A percentile compares a stretch with the other conserved stretches of the same genome.
Conservation (phyloP, 1,140 invertebrate species). For the Drosophila melanica region DNA sequence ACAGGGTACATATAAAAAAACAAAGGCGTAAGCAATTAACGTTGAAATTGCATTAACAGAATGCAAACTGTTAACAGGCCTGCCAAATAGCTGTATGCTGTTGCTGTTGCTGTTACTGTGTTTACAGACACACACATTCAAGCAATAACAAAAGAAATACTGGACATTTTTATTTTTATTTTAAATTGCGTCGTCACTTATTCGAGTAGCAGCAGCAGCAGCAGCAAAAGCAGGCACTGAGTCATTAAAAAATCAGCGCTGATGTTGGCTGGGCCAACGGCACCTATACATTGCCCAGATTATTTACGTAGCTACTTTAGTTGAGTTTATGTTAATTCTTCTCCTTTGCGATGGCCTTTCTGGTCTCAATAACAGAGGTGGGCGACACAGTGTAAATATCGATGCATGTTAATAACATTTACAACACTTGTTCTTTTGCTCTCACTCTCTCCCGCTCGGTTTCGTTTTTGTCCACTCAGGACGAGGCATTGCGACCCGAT, state of each 20-base stretch:
- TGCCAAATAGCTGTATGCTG: conserved; percentile 9
- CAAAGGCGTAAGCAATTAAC: neutral
- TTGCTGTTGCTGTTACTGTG: conserved; percentile 8
- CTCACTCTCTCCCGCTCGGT: neutral
- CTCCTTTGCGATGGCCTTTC: conserved; percentile 41
- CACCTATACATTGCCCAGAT: conserved; percentile 13
- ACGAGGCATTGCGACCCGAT: conserved; percentile 58
- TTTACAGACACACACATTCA: conserved; percentile 18
- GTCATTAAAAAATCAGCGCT: conserved; percentile 28
- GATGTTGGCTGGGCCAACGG: conserved; percentile 17
- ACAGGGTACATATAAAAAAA: neutral
- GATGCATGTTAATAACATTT: conserved; percentile 8
- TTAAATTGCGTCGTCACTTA: conserved; percentile 57
- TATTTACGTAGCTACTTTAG: neutral
- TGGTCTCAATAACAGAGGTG: conserved; percentile 58
- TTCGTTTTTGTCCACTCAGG: conserved; percentile 28
- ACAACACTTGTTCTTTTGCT: conserved; percentile 9
- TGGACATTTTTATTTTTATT: conserved; percentile 32
- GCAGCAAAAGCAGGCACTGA: conserved; percentile 26
- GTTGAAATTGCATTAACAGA: neutral
- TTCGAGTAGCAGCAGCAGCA: conserved; percentile 29
- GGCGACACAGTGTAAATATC: conserved; percentile 2
- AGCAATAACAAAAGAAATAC: conserved; percentile 57
- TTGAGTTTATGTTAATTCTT: neutral
- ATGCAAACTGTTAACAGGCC: conserved; percentile 20